Conservation (phyloP, 2,888 invertebrate species). For the Microctonus aethiopoides region DNA sequence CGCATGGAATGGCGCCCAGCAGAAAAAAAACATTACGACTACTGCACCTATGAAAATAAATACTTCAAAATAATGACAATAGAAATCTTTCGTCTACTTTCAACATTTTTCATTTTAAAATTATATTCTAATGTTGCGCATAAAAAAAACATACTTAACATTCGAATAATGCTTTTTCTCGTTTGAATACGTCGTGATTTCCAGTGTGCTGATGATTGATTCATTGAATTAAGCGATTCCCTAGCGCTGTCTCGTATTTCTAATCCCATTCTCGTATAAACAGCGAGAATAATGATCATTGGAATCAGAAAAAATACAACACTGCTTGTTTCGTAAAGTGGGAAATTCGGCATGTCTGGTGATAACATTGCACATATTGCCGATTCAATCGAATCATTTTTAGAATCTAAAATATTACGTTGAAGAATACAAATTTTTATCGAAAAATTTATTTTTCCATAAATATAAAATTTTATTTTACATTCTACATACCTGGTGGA, state of each 20-base stretch:
- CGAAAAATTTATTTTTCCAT: not conserved
- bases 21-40: slow-evolving; percentile 92
- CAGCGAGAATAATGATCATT: slow-evolving; percentile 77
- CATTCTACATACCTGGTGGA: slow-evolving; percentile 72
- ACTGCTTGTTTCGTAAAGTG: slow-evolving; percentile 83
- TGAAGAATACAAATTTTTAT: slow-evolving; percentile 11
- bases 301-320: slow-evolving; percentile 84
- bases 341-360: slow-evolving; percentile 71
- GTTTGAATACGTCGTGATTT: slow-evolving; percentile 78
- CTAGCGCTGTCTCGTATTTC: slow-evolving; percentile 72
- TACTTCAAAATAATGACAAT: not conserved
- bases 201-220: slow-evolving; percentile 76
- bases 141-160: slow-evolving; percentile 77
- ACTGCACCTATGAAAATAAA: slow-evolving; percentile 80
- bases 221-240: slow-evolving; percentile 67
- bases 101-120: not conserved
- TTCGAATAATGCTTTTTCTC: slow-evolving; percentile 80
- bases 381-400: slow-evolving; percentile 74
- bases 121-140: not conserved
- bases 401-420: slow-evolving; percentile 63
- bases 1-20: slow-evolving; percentile 97
- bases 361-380: slow-evolving; percentile 83
- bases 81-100: not conserved
- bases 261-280: slow-evolving; percentile 84
- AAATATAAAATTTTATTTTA: not conserved